These are phyloP conservation scores for Montipora capitata DNA, from an alignment of 92 coral and sea anemone genomes.

Conservation along the genomic window DNA sequence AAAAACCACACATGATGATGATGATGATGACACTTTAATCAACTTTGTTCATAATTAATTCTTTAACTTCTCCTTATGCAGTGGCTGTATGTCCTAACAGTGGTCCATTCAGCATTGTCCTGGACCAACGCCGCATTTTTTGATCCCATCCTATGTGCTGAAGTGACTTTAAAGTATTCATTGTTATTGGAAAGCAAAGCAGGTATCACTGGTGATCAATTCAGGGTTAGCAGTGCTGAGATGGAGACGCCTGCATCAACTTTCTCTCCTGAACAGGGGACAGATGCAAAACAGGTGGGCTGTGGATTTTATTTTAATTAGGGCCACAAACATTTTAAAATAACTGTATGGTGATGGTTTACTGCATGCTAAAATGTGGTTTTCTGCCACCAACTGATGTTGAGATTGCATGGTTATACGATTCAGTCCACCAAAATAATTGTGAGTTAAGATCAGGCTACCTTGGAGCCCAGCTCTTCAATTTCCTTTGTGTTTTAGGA, in stretches of 20 bases:
- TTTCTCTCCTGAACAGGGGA: slow-evolving; percentile 22
- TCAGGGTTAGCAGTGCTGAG: slow-evolving; percentile 63
- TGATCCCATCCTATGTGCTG: slow-evolving; percentile 92
- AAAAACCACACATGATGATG: too few species aligned
- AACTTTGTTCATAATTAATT: too few species aligned
- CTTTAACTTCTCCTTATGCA: slow-evolving; percentile 39
- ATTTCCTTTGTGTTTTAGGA: slow-evolving; percentile 28
- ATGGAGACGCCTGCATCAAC: slow-evolving; percentile 37
- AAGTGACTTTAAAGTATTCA: slow-evolving; percentile 90
- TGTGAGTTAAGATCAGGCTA: too few species aligned
- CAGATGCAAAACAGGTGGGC: slow-evolving; percentile 61
- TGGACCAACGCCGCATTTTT: slow-evolving; percentile 92
- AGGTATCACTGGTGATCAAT: slow-evolving; percentile 36
- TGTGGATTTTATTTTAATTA: not conserved
- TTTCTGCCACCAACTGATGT: too few species aligned
- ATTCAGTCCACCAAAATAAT: too few species aligned
- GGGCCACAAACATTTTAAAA: too few species aligned
- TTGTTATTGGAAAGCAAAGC: slow-evolving; percentile 92
- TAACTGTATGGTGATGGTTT: too few species aligned
- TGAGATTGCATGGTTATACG: too few species aligned
- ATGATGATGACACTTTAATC: too few species aligned
- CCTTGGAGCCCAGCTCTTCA: too few species aligned
- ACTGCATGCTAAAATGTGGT: too few species aligned
- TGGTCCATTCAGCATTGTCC: slow-evolving; percentile 86
- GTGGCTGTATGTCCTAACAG: slow-evolving; percentile 91